phyloP scores from a whole-genome alignment of 2,113 vertebrate genomes.

The Acanthochromis polyacanthus region DNA sequence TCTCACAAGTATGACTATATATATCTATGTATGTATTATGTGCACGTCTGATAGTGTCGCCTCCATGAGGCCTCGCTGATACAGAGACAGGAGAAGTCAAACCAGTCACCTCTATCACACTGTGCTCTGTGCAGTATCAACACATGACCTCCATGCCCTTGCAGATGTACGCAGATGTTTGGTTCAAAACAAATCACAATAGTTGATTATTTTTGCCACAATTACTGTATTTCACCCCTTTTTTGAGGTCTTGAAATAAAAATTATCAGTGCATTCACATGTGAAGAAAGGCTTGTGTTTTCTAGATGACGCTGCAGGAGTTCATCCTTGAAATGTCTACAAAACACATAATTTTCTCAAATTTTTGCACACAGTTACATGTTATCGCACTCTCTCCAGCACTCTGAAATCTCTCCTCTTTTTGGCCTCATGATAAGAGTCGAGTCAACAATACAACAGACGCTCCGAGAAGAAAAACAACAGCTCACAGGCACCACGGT shows the following conservation, averaged over 20 bases:
- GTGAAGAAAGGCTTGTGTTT: too few relatives aligned
- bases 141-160: not conserved
- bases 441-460: conserved; percentile 22
- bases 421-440: conserved; percentile 16
- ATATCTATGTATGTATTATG: not conserved
- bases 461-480: conserved; percentile 23
- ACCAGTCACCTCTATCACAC: conserved; percentile 14
- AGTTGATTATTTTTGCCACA: too few relatives aligned
- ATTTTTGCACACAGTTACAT: too few relatives aligned
- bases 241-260: too few relatives aligned
- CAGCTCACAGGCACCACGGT: conserved; percentile 6
- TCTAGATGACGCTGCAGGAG: too few relatives aligned
- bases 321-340: too few relatives aligned
- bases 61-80: not conserved
- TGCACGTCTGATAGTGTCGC: not conserved
- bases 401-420: conserved; percentile 5
- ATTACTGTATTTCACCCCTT: too few relatives aligned
- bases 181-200: too few relatives aligned
- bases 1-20: conserved; percentile 32
- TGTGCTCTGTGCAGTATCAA: not conserved
- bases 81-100: conserved; percentile 8
- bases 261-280: too few relatives aligned
- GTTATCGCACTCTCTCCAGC: conserved; percentile 10
- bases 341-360: too few relatives aligned
- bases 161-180: not conserved